Conservation (phyloP, 2,113 vertebrate genomes). For the Pan troglodytes region NHGRI_mPanTro3-v2.1_pri NC_072401.2:104008001-104008500, state of each 20-base stretch:
- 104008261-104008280: neutral
- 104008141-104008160: neutral
- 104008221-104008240: neutral
- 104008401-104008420: too few relatives aligned
- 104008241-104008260: neutral
- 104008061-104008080: neutral
- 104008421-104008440: too few relatives aligned
- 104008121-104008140: neutral
- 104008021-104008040: neutral
- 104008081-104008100: neutral
- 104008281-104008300: neutral
- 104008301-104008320: neutral
- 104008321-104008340: neutral
- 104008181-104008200: neutral
- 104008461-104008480: accelerated
- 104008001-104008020: neutral
- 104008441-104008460: too few relatives aligned
- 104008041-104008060: neutral
- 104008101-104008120: neutral
- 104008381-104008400: too few relatives aligned
- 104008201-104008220: neutral
- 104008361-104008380: too few relatives aligned
- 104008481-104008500: neutral
- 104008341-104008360: too few relatives aligned
- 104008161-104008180: neutral